A percentile compares a stretch with the other conserved stretches of the same genome.
phyloP scores from a whole-genome alignment of 2,113 vertebrate genomes.

The Nesospiza acunhae region DNA sequence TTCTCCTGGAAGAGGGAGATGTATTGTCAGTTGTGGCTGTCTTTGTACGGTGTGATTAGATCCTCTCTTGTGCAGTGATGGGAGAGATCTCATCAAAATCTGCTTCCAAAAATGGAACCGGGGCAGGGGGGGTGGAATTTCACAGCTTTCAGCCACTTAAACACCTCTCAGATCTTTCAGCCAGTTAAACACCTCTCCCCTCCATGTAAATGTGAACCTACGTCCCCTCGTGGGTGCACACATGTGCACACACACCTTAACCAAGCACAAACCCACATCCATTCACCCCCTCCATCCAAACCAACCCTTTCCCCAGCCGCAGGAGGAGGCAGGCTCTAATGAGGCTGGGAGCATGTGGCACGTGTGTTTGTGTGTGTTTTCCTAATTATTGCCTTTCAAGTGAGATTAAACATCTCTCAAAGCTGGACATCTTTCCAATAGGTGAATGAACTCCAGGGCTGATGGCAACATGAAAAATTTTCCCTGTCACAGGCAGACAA shows the following conservation, averaged over 20 bases:
- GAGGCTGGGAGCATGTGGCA: background rate
- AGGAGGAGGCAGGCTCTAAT: background rate
- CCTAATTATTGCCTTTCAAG: constrained; percentile 52
- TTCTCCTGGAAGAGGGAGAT: constrained; percentile 51
- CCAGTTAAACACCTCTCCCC: background rate
- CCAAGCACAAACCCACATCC: background rate
- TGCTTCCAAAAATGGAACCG: constrained; percentile 19
- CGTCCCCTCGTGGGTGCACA: background rate
- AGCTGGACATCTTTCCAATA: constrained; percentile 62
- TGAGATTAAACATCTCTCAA: constrained; percentile 39
- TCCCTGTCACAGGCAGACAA: constrained; percentile 43
- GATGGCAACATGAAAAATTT: constrained; percentile 32
- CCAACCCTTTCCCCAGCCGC: background rate
- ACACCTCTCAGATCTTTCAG: background rate
- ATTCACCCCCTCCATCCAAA: background rate
- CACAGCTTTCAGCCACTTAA: background rate
- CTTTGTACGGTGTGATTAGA: constrained; percentile 36
- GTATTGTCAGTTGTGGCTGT: constrained; percentile 51
- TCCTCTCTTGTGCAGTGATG: background rate
- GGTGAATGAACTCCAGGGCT: constrained; percentile 56
- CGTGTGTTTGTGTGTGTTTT: constrained; percentile 13
- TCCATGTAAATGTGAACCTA: background rate
- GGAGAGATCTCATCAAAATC: constrained; percentile 40
- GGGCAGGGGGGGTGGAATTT: background rate
- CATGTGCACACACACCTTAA: background rate